Evolutionary conservation across 2,888 invertebrate species (phyloP).

Genomic region (Rhogogaster chlorosoma): DNA sequence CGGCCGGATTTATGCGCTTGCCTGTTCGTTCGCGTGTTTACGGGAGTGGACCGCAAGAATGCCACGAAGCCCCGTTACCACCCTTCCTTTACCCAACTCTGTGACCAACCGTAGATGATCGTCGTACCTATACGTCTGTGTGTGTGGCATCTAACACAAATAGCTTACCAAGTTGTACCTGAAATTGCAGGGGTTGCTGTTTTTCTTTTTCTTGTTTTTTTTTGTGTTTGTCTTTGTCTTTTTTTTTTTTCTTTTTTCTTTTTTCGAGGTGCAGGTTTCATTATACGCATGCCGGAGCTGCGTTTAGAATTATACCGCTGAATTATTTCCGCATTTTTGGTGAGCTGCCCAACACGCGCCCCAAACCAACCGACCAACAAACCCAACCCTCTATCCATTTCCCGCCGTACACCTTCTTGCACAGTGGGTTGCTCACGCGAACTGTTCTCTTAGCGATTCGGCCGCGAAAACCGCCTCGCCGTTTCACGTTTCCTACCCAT

Average conservation of each 20-base stretch:
- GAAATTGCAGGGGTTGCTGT: slow-evolving; percentile 6
- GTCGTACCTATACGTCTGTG: not conserved
- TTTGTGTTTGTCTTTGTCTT: not conserved
- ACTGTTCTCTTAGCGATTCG: slow-evolving; percentile 28
- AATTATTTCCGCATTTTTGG: slow-evolving; percentile 75
- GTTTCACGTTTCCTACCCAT: slow-evolving; percentile 18
- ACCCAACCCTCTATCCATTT: not conserved
- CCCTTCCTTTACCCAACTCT: not conserved
- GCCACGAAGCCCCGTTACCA: slow-evolving; percentile 50
- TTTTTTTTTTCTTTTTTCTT: slow-evolving; percentile 51
- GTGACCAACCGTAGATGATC: slow-evolving; percentile 17
- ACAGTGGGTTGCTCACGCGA: slow-evolving; percentile 16
- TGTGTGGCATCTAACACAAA: slow-evolving; percentile 19
- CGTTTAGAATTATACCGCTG: slow-evolving; percentile 74
- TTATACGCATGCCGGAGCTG: slow-evolving; percentile 68
- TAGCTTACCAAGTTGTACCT: not conserved
- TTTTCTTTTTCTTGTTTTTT: not conserved
- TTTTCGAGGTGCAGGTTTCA: slow-evolving; percentile 73
- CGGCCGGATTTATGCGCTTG: slow-evolving; percentile 53
- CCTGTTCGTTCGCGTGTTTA: slow-evolving; percentile 62
- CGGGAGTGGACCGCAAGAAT: slow-evolving; percentile 74
- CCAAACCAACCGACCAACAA: slow-evolving; percentile 49
- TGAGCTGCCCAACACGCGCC: slow-evolving; percentile 64
- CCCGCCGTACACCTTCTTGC: not conserved
- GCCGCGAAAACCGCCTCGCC: slow-evolving; percentile 16